A percentile compares a stretch with the other conserved stretches of the same genome.
Conservation (phyloP, 2,797 vertebrate genomes). For the Sardinella longiceps region DNA sequence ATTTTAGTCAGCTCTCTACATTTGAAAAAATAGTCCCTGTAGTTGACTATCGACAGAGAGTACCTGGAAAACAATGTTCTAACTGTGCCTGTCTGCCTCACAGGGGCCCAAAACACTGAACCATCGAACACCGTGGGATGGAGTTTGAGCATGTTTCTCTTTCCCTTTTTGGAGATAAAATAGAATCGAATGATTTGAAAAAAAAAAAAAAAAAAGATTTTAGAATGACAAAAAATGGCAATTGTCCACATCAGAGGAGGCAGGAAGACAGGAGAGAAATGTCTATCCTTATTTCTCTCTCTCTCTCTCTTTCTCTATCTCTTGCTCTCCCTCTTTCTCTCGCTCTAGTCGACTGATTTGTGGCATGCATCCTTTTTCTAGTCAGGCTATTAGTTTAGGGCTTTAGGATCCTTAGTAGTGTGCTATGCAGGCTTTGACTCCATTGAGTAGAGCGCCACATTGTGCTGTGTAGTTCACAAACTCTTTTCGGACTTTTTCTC, state of each 20-base stretch:
- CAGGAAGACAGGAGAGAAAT: conserved; percentile 43
- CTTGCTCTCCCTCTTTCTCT: conserved; percentile 29
- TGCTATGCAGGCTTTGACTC: conserved; percentile 59
- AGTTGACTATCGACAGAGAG: not conserved
- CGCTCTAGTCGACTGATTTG: conserved; percentile 43
- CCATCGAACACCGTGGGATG: not conserved
- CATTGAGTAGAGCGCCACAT: conserved; percentile 49
- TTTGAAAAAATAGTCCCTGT: not conserved
- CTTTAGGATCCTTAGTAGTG: conserved; percentile 54
- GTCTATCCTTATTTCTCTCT: conserved; percentile 28
- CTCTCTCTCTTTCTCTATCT: conserved; percentile 24
- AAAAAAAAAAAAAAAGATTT: not conserved
- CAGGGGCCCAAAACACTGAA: not conserved
- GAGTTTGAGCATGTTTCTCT: not conserved
- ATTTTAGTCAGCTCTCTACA: not conserved
- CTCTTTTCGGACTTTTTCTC: conserved; percentile 38
- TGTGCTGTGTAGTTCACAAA: conserved; percentile 25
- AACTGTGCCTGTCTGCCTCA: not conserved
- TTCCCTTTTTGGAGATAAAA: not conserved
- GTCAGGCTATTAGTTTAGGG: conserved; percentile 43
- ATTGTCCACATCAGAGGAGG: conserved; percentile 51
- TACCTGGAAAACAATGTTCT: not conserved
- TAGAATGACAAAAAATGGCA: conserved; percentile 38
- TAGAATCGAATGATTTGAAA: too few species aligned
- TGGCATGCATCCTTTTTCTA: conserved; percentile 45